Evolutionary conservation across 2,888 invertebrate species (phyloP).

Genomic region (Formica aserva): DNA sequence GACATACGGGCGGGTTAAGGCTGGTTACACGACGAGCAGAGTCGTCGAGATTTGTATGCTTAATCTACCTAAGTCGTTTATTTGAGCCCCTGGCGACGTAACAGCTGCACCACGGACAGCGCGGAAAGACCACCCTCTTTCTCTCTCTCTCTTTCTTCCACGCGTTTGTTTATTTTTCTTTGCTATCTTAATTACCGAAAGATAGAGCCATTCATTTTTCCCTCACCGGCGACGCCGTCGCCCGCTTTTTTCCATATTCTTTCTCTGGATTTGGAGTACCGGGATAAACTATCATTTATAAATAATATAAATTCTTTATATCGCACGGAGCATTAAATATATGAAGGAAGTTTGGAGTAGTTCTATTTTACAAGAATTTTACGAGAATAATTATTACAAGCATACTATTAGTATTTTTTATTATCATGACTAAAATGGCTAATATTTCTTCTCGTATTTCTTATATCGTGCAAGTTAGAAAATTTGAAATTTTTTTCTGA

Average conservation of each 20-base stretch:
- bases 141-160: conserved; percentile 29
- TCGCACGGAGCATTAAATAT: neutral
- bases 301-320: conserved; percentile 1
- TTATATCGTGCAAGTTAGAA: neutral
- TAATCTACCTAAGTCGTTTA: conserved; percentile 81
- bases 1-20: conserved; percentile 16
- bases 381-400: neutral
- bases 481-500: neutral
- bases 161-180: conserved; percentile 77
- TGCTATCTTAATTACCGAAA: conserved; percentile 82
- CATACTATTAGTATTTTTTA: neutral
- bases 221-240: conserved; percentile 46
- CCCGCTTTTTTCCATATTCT: conserved; percentile 60
- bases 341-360: neutral
- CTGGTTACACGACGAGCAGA: conserved; percentile 53
- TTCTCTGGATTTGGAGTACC: neutral
- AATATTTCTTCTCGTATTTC: neutral
- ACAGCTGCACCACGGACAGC: conserved; percentile 76
- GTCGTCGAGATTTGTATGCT: conserved; percentile 76
- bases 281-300: conserved; percentile 12
- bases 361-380: neutral
- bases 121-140: conserved; percentile 43
- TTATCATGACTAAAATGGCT: neutral
- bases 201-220: conserved; percentile 82
- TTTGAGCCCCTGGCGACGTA: conserved; percentile 77